Base-by-base conservation (phyloP, 2,888 invertebrate species). In the Sminthurides aquaticus region DNA sequence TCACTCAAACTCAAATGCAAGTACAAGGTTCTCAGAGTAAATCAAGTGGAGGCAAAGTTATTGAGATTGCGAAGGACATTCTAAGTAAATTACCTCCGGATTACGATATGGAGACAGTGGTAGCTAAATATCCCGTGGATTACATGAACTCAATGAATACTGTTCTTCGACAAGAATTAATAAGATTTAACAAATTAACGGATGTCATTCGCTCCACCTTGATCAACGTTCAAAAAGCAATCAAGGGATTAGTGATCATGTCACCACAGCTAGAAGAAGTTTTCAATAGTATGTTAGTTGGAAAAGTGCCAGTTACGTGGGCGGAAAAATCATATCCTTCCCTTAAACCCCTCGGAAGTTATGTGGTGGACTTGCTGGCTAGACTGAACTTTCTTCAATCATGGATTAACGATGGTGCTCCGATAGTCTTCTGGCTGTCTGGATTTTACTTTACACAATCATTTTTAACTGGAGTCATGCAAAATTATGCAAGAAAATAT, bases 361-460 rank as follows among this genome's bases (percentile, higher is more conserved):
- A 94, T 77, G 82, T 94, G 64, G 84, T 84, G 69, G 95, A 95
- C 77, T 86, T 95, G 75, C 78, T 94, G 24, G 85, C 84, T 0
- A 84, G 94, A 71, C 81, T 95, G 15, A 22, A 34, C 20, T 67
- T 68, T 48, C 76, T 78, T 57, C 76, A 88, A 87, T 82, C 84
- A 76, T 96, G 96, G 96, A 90, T 84, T 77, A 85, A 88, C 22
- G 77, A 84, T 62, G 92, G 91, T 1, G 87, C 91, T 1, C 95
- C 95, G 0, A 71, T 81, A 0, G 85, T 88, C 49, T 96, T 89
- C 79, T 96, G 95, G 96, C 77, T 96, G 49, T 89, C 95, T 0
- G 95, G 94, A 1, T 95, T 96, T 80, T 96, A 87, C 81, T 95
- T 95, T 79, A 94, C 95, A 0, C 95, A 96, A 80, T 93, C 95